Evolutionary conservation across 1,140 invertebrate genomes (phyloP), one percentile per base, ranked within the genome.

Genomic region (Tyrophagus putrescentiae): DNA sequence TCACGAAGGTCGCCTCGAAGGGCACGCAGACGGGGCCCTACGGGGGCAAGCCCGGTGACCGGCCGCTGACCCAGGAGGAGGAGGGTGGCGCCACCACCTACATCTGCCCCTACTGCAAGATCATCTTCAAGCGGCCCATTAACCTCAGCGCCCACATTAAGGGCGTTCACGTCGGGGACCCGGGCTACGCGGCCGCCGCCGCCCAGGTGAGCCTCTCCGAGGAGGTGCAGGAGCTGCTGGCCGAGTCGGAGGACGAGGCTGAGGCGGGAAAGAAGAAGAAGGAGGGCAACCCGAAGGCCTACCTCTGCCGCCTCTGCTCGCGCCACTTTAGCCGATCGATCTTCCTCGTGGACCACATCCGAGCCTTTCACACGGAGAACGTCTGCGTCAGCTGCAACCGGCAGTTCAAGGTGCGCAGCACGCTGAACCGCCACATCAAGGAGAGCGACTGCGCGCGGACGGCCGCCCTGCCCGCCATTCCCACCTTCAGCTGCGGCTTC

Each of bases 281-380:
- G 9, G 18, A 7, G 31, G 7, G 9, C 21, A 29, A 18, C 7
- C 21, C 23, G 13, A 48, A 7, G 23, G 21, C 7, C 7, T 48
- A 48, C 18, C 31, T 25, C 31, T 48, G 45, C 31, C 18, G 45
- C 7, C 45, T 48, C 13, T 48, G 45, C 31, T 7, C 23, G 45
- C 45, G 31, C 13, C 23, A 6, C 7, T 48, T 48, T 48, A 29
- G 31, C 31, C 45, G 18, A 7, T 7, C 7, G 13, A 48, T 48
- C 7, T 18, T 7, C 31, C 18, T 48, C 13, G 45, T 48, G 45
- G 45, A 48, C 31, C 45, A 48, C 31, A 48, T 48, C 45, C 23
- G 31, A 21, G 45, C 45, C 13, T 48, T 48, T 21, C 45, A 48
- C 21, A 48, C 45, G 7, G 45, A 48, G 45, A 48, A 48, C 31